Base-by-base conservation (phyloP, 2,113 vertebrate genomes). In the Synodontis membranacea region DNA sequence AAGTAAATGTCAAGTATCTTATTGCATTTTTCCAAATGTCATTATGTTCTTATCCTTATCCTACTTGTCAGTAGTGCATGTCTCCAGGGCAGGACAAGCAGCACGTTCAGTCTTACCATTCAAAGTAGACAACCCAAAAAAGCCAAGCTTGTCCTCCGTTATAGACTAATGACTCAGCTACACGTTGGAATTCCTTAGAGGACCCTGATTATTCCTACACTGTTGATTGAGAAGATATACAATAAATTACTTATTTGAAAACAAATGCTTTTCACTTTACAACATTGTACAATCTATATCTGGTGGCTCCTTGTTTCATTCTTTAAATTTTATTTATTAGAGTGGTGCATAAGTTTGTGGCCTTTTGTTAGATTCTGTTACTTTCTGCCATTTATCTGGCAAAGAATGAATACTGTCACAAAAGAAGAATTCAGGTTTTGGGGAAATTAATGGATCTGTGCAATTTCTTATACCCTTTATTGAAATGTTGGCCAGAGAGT, bases 1-100 rank as follows among this genome's bases (percentile, higher is more conserved):
- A 78, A 78, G 5, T 50, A 78, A 78, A 78, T 78, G 74, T 50
- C 74, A 78, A 37, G 46, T 17, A 78, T 15, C 74, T 78, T 78
- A 78, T 19, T 78, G 14, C 46, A 19, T 31, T 78, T 50, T 1
- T 52, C 15, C 28, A 50, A 78, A 78, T 78, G 74, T 78, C 46
- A 78, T 50, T 78, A 78, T 78, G 0, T 52, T 31, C 46, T 78
- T 50, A 46, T 75, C 25, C 44, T 48, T 46, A 48, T 78, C 44
- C 44, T 76, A 31, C 46, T 76, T 76, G 15, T 76, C 46, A 50
- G 46, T 31, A 31, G 44, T 50, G 74, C 46, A 48, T 48, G 25
- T 76, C 46, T 78, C 46, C 46, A 75, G 44, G 25, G 72, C 42
- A 75, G 42, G 12, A 75, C 42, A 78, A 31, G 25, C 74, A 48